These are phyloP conservation scores for Halocynthia aurantium DNA, from an alignment of 23 tunicate species.

Conservation along the genomic window DNA sequence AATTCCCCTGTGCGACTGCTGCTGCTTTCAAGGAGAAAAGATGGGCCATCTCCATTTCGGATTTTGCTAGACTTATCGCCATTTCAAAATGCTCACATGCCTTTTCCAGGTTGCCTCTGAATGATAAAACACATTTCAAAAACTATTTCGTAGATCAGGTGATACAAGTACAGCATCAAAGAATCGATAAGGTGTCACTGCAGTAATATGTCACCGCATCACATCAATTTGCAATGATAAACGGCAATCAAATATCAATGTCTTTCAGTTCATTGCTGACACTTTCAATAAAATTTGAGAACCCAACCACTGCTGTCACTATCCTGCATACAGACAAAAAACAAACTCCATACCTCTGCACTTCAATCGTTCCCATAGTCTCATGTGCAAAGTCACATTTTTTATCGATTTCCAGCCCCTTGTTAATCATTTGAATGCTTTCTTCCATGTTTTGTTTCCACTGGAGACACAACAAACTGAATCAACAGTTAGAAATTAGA, in stretches of 20 bases:
- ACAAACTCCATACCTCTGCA: conserved; percentile 43
- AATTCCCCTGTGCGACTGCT: conserved; percentile 70
- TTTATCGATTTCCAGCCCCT: conserved; percentile 73
- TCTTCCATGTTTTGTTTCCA: conserved; percentile 80
- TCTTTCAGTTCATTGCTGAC: neutral
- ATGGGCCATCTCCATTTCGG: conserved; percentile 88
- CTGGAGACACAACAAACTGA: conserved; percentile 51
- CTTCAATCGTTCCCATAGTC: conserved; percentile 87
- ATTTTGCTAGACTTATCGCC: conserved; percentile 62
- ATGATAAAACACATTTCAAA: neutral
- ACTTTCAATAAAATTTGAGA: neutral
- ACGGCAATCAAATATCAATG: neutral
- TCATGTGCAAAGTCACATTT: conserved; percentile 95
- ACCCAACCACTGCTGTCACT: neutral
- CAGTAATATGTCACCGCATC: too few species aligned
- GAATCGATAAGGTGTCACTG: too few species aligned
- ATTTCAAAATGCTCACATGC: conserved; percentile 61
- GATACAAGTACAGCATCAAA: too few species aligned
- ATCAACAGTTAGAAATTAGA: neutral
- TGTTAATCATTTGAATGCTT: conserved; percentile 36
- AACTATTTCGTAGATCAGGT: neutral
- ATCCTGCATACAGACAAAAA: too few species aligned
- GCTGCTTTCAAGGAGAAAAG: conserved; percentile 81
- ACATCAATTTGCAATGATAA: too few species aligned
- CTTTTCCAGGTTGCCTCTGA: conserved; percentile 71